A percentile compares a stretch with the other conserved stretches of the same genome.
phyloP scores from a whole-genome alignment of 2,797 vertebrate species.

The Melanotaenia boesemani region DNA sequence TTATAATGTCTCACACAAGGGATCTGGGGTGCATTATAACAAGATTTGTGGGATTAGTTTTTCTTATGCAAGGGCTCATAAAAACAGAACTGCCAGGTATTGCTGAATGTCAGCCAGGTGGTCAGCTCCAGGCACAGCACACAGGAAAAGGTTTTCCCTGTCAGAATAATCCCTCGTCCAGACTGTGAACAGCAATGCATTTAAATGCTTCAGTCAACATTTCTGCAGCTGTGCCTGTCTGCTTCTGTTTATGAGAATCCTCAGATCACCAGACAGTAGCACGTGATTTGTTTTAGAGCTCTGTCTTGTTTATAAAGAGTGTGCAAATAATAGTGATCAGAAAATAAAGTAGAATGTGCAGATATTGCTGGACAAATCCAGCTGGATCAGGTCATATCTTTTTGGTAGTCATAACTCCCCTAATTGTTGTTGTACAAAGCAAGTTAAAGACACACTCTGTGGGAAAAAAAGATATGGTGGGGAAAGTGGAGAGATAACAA shows the following conservation, averaged over 20 bases:
- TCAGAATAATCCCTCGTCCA: conserved; percentile 52
- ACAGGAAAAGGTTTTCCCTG: conserved; percentile 59
- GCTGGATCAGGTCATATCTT: too few species aligned
- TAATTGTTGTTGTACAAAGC: conserved; percentile 8
- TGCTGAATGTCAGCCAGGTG: conserved; percentile 66
- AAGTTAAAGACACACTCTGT: conserved; percentile 7
- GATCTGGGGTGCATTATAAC: background rate
- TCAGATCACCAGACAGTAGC: background rate
- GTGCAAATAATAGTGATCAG: background rate
- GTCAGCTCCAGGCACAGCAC: conserved; percentile 57
- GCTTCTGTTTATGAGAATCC: conserved; percentile 16
- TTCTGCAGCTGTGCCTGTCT: conserved; percentile 33
- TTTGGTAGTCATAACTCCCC: conserved; percentile 16
- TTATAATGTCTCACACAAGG: background rate
- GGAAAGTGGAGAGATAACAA: conserved; percentile 3
- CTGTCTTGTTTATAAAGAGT: background rate
- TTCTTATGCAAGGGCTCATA: background rate
- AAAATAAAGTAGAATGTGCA: background rate
- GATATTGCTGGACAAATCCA: too few species aligned
- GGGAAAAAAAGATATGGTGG: background rate
- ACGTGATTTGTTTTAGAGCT: background rate
- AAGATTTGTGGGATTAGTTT: background rate
- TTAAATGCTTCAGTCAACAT: conserved; percentile 51
- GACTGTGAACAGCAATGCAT: conserved; percentile 38
- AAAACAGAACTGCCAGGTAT: conserved; percentile 31